Evolutionary conservation across 2,797 vertebrate species (phyloP).

Genomic region (Poeciliopsis infans): DNA sequence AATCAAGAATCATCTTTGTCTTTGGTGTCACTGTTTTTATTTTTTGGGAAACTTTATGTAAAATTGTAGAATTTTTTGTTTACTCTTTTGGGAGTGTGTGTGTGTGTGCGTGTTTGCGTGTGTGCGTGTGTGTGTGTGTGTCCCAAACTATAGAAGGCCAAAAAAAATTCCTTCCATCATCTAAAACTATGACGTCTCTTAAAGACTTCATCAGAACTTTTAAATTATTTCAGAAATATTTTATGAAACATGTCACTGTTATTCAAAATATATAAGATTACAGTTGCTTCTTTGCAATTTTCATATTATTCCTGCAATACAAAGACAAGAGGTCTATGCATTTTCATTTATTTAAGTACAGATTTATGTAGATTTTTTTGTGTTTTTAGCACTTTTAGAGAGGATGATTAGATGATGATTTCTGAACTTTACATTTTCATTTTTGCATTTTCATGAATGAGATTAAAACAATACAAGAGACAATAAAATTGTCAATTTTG

Average conservation of each 20-base stretch:
- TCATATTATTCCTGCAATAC: neutral
- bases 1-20: neutral
- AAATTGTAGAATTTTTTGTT: neutral
- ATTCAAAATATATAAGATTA: too few species aligned
- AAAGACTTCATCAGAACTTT: neutral
- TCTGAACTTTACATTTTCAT: slow-evolving; percentile 4
- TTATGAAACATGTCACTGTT: too few species aligned
- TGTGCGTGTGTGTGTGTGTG: neutral
- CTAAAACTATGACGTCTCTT: neutral
- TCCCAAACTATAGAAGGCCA: too few species aligned
- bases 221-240: neutral
- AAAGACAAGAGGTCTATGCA: neutral
- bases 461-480: neutral
- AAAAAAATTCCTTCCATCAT: too few species aligned
- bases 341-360: neutral
- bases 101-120: neutral
- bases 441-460: neutral
- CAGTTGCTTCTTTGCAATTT: too few species aligned
- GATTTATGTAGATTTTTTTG: neutral
- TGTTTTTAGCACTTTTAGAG: neutral
- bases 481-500: slow-evolving; percentile 14
- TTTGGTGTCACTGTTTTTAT: neutral
- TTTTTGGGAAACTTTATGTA: neutral
- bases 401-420: neutral
- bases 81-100: neutral